Evolutionary conservation across 2,888 invertebrate genomes (phyloP), one percentile per base, ranked within the genome.

Genomic region (Parnassius smintheus): DNA sequence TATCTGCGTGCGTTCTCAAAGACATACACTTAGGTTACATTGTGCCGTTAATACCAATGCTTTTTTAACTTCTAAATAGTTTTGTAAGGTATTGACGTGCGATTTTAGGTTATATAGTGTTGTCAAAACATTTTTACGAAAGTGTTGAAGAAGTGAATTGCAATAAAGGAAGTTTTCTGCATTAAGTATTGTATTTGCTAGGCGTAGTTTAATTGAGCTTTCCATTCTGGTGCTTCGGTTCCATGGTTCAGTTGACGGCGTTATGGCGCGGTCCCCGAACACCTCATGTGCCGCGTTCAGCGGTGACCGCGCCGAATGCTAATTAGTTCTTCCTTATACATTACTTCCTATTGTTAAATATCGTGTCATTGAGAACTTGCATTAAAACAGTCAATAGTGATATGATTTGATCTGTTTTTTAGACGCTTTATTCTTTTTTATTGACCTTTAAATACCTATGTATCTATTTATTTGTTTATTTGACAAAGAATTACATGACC

Each of bases 81-180:
- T 83, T 80, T 75, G 77, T 78, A 77, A 77, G 75, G 78, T 85
- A 64, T 85, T 84, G 82, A 85, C 86, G 80, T 80, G 83, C 84
- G 81, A 86, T 91, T 91, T 91, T 91, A 91, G 91, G 91, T 91
- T 91, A 91, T 87, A 90, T 78, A 80, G 83, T 91, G 91, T 91
- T 91, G 90, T 89, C 91, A 91, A 84, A 80, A 79, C 76, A 78
- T 73, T 76, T 75, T 74, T 66, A 65, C 65, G 66, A 70, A 64
- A 65, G 57, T 50, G 50, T 60, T 35, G 49, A 9, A 48, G 2
- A 57, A 65, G 63, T 42, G 46, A 13, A 49, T 9, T 13, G 9
- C 13, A 13, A 0, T 13, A 8, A 7, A 13, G 8, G 13, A 49
- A 13, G 13, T 13, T 13, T 49, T 2, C 35, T 9, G 12, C 46